phyloP scores from a whole-genome alignment of 2,797 vertebrate species.

The Chrysocyon brachyurus region DNA sequence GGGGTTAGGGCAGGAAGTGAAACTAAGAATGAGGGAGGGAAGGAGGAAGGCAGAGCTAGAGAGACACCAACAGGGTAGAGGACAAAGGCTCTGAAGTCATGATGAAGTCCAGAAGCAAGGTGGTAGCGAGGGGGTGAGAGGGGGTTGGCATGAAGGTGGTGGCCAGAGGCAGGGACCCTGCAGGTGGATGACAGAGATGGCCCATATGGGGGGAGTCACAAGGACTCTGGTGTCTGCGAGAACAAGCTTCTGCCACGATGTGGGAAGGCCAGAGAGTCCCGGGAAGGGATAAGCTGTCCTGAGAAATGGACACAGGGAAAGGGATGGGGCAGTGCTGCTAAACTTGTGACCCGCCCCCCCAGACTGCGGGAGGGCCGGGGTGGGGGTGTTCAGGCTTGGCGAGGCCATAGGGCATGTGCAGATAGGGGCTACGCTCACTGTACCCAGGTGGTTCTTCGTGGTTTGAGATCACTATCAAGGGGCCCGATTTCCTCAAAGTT shows the following conservation, averaged over 20 bases:
- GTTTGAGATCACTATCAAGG: conserved; percentile 90
- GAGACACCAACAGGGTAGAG: neutral
- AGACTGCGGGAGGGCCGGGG: accelerated
- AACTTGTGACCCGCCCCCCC: neutral
- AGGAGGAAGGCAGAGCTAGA: neutral
- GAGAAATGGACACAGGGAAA: neutral
- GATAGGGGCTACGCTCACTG: conserved; percentile 6
- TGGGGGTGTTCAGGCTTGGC: neutral
- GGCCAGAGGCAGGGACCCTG: neutral
- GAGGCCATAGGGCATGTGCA: neutral
- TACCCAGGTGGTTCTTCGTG: conserved; percentile 96
- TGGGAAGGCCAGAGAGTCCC: neutral
- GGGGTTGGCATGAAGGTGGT: neutral
- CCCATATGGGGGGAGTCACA: neutral
- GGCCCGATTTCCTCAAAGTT: conserved; percentile 99
- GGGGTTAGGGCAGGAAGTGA: neutral
- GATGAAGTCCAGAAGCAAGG: neutral
- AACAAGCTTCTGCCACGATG: neutral
- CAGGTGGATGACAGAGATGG: too few relatives aligned
- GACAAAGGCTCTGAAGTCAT: neutral
- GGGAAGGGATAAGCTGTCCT: neutral
- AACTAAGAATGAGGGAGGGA: neutral
- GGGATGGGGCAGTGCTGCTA: accelerated
- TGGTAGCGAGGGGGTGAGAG: neutral
- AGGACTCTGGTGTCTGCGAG: neutral